Percentiles rank a stretch among this genome's conserved stretches.
Evolutionary conservation across 2,888 invertebrate species (phyloP).

Genomic region (Epicampocera succincta): DNA sequence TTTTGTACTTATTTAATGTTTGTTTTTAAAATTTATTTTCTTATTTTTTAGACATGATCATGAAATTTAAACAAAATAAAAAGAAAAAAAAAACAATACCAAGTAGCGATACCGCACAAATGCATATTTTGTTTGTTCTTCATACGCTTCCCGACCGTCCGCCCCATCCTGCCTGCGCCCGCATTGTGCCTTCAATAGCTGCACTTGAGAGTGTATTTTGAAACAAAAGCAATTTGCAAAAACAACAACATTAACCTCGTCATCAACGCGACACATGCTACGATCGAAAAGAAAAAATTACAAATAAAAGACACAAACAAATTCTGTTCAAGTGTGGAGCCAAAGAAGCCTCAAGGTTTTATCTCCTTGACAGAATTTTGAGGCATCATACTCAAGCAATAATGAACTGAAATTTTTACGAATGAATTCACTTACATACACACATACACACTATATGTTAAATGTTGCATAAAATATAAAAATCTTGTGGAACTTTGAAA

Average conservation of each 20-base stretch:
- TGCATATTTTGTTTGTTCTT: conserved; percentile 68
- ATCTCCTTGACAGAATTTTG: conserved; percentile 42
- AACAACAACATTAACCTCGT: conserved; percentile 27
- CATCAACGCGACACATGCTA: conserved; percentile 35
- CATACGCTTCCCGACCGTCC: conserved; percentile 42
- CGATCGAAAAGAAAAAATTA: conserved; percentile 28
- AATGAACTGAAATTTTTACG: conserved; percentile 38
- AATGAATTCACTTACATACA: conserved; percentile 33
- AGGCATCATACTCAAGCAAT: conserved; percentile 24
- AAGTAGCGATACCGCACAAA: conserved; percentile 63
- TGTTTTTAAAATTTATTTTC: conserved; percentile 39
- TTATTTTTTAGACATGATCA: conserved; percentile 62
- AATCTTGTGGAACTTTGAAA: not conserved
- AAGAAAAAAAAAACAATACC: conserved; percentile 54
- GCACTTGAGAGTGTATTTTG: conserved; percentile 40
- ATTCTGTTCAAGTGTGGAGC: conserved; percentile 43
- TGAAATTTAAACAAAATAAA: conserved; percentile 64
- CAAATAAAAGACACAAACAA: conserved; percentile 44
- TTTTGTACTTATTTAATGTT: conserved; percentile 52
- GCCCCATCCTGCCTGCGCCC: conserved; percentile 46
- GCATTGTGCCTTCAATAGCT: conserved; percentile 45
- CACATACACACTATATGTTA: not conserved
- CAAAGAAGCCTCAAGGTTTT: conserved; percentile 38
- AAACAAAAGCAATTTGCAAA: not conserved
- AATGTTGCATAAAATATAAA: conserved; percentile 24